Evolutionary conservation across 2,797 vertebrate species (phyloP), one percentile per base, ranked within the genome.

Genomic region (Chiloscyllium punctatum): DNA sequence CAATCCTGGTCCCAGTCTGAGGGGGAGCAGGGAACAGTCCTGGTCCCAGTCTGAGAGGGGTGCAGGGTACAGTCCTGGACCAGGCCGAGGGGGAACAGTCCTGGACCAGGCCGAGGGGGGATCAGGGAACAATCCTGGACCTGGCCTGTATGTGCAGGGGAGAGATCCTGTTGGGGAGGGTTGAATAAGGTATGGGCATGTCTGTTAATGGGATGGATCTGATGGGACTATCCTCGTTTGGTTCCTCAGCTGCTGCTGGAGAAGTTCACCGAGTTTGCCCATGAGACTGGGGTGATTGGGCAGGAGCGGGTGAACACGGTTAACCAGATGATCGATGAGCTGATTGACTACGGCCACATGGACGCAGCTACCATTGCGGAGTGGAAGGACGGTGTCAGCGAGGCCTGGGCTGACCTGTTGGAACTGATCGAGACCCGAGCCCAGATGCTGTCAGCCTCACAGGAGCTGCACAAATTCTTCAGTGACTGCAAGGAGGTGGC

Each of bases 281-380:
- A 97, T 0, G 99, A 99, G 97, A 99, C 99, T 0, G 98, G 98
- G 74, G 98, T 96, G 0, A 96, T 98, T 0, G 99, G 99, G 0
- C 98, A 98, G 95, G 99, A 99, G 96, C 97, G 99, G 6, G 98
- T 99, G 96, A 98, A 98, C 0, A 98, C 98, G 0, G 97, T 99
- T 96, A 99, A 99, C 97, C 98, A 99, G 97, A 99, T 99, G 99
- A 99, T 99, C 97, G 98, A 99, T 0, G 99, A 99, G 96, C 97
- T 99, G 72, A 99, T 99, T 0, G 99, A 99, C 97, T 99, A 98
- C 0, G 99, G 99, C 16, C 99, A 99, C 90, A 96, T 97, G 0
- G 99, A 99, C 2, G 99, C 99, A 0, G 98, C 99, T 96, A 98
- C 98, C 96, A 99, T 99, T 27, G 99, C 99, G 0, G 99, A 99